Conservation (phyloP, 2,113 vertebrate genomes). For the Mustela nigripes region DNA sequence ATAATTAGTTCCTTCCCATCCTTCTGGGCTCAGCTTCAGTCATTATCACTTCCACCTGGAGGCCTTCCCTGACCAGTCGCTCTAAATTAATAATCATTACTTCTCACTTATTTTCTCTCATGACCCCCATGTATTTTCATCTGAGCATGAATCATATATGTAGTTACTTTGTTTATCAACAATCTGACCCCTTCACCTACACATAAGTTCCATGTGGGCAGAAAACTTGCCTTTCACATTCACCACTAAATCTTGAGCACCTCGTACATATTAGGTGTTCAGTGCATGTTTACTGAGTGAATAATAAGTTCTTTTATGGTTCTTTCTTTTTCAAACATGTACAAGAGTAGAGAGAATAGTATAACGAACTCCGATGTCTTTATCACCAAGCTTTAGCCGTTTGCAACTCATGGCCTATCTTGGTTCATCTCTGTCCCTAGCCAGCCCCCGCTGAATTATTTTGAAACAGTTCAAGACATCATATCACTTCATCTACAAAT, state of each 20-base stretch:
- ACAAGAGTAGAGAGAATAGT: not conserved
- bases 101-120: slow-evolving; percentile 19
- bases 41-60: not conserved
- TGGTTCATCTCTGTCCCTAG: slow-evolving; percentile 16
- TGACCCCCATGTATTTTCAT: not conserved
- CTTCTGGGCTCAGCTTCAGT: not conserved
- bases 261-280: not conserved
- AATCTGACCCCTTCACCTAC: not conserved
- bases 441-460: not conserved
- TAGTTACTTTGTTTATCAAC: not conserved
- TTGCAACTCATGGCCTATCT: not conserved
- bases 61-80: not conserved
- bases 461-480: not conserved
- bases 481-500: slow-evolving; percentile 22
- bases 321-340: not conserved
- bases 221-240: not conserved
- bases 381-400: not conserved
- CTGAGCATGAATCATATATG: not conserved
- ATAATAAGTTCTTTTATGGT: not conserved
- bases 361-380: not conserved
- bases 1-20: not conserved
- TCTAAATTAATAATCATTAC: not conserved
- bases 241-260: not conserved
- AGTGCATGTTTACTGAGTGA: not conserved
- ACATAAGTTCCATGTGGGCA: not conserved